Conservation (phyloP, 92 coral and sea anemone genomes). For the Chrysogorgia sp. region DNA sequence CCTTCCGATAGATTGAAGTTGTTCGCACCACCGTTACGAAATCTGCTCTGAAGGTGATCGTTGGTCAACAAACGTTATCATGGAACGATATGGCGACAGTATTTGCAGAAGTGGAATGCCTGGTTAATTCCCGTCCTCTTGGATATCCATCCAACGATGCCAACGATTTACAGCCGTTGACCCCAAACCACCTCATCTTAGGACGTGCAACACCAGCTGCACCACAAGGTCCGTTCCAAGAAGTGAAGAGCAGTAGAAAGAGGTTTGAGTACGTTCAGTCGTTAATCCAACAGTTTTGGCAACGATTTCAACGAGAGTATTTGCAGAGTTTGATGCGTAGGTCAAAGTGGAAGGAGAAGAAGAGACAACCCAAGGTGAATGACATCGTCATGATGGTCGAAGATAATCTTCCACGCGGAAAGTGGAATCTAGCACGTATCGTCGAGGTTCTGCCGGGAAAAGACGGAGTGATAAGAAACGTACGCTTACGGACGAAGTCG, state of each 20-base stretch:
- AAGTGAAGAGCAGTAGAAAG: slow-evolving; percentile 45
- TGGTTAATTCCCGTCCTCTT: slow-evolving; percentile 39
- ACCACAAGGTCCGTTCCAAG: slow-evolving; percentile 37
- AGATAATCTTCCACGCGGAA: slow-evolving; percentile 39
- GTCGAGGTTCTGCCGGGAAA: slow-evolving; percentile 20
- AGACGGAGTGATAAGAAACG: slow-evolving; percentile 44
- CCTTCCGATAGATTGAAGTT: slow-evolving; percentile 53
- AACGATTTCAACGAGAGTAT: slow-evolving; percentile 8
- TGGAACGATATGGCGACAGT: too few species aligned
- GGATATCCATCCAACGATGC: slow-evolving; percentile 53
- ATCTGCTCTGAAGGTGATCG: slow-evolving; percentile 4
- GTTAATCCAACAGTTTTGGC: slow-evolving; percentile 48
- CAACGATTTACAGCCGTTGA: slow-evolving; percentile 46
- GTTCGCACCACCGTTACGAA: slow-evolving; percentile 57
- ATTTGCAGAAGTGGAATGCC: slow-evolving; percentile 41
- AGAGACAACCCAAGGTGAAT: slow-evolving; percentile 7
- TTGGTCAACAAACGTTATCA: slow-evolving; percentile 6
- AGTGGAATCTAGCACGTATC: slow-evolving; percentile 44
- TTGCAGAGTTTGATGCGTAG: slow-evolving; percentile 14
- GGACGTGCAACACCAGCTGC: slow-evolving; percentile 24
- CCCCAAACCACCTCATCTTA: slow-evolving; percentile 16
- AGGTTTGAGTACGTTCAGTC: slow-evolving; percentile 48
- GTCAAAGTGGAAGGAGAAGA: slow-evolving; percentile 35
- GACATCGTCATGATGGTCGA: slow-evolving; percentile 47
- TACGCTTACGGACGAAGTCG: slow-evolving; percentile 37